A percentile compares a stretch with the other conserved stretches of the same genome.
phyloP scores from a whole-genome alignment of 2,113 vertebrate species.

The Mesocricetus auratus region DNA sequence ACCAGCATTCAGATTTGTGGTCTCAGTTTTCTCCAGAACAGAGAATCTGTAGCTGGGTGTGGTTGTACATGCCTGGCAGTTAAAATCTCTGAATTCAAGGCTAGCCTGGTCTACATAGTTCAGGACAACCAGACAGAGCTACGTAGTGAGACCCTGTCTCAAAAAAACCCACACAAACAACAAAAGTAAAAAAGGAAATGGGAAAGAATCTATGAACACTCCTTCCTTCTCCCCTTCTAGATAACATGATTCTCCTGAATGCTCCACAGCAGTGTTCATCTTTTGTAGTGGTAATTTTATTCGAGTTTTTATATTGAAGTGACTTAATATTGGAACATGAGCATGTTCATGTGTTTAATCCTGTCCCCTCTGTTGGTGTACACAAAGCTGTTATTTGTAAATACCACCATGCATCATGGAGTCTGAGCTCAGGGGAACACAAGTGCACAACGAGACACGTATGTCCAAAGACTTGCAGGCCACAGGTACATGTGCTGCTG shows the following conservation, averaged over 20 bases:
- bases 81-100: background rate
- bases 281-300: slow-evolving; percentile 8
- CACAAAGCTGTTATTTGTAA: slow-evolving; percentile 25
- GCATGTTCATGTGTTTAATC: background rate
- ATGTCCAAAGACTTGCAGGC: background rate
- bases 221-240: background rate
- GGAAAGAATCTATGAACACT: background rate
- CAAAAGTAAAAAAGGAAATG: no score
- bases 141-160: background rate
- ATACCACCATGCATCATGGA: background rate
- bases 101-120: background rate
- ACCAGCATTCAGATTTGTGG: background rate
- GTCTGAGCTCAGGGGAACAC: slow-evolving; percentile 45
- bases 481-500: background rate
- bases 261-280: background rate
- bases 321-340: background rate
- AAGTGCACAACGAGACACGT: background rate
- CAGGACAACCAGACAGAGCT: background rate
- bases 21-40: slow-evolving; percentile 29
- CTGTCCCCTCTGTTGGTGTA: background rate
- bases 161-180: background rate
- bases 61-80: background rate
- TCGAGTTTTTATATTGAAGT: background rate
- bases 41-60: background rate
- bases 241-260: background rate